Base-by-base conservation (phyloP, 2,888 invertebrate species). In the Pseudococcus jackbeardsleyi region DNA sequence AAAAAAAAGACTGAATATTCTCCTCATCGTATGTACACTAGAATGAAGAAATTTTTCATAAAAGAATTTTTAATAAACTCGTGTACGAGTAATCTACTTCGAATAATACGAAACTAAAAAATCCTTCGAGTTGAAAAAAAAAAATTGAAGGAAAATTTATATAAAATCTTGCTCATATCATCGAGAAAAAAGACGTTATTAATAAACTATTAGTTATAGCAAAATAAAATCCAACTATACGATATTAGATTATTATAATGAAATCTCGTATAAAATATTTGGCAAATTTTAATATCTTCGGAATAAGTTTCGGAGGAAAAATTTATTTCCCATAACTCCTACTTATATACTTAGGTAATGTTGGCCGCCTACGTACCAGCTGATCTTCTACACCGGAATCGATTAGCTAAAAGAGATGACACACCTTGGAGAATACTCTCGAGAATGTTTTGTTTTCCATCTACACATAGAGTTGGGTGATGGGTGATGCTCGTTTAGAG, bases 321-420 rank as follows among this genome's bases (percentile, higher is more conserved):
- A 68, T 26, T 26, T 19, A 68, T 68, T 68, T 68, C 22, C 26
- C 68, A 26, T 68, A 68, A 68, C 68, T 68, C 68, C 68, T 68
- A 68, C 68, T 68, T 68, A 22, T 64, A 50, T 50, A 12, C 17
- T 15, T 50, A 50, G 15, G 15, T 8, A 50, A 9, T 50, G 12
- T 50, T 50, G 17, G 15, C 22, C 68, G 68, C 68, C 68, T 68
- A 68, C 68, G 68, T 68, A 6, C 26, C 50, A 50, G 26, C 68
- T 22, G 19, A 68, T 26, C n/a, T 68, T 19, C 11, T 68, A 68
- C 22, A 68, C 7, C 3, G 42, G 42, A 42, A 68, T 68, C 68
- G 68, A 68, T 68, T 68, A 68, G 68, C 68, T 68, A 11, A 68
- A 64, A 42, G 11, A 68, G 68, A 22, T 68, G 19, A 68, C 68